Evolutionary conservation across 2,888 invertebrate species (phyloP).

Genomic region (Dryococelus australis): DNA sequence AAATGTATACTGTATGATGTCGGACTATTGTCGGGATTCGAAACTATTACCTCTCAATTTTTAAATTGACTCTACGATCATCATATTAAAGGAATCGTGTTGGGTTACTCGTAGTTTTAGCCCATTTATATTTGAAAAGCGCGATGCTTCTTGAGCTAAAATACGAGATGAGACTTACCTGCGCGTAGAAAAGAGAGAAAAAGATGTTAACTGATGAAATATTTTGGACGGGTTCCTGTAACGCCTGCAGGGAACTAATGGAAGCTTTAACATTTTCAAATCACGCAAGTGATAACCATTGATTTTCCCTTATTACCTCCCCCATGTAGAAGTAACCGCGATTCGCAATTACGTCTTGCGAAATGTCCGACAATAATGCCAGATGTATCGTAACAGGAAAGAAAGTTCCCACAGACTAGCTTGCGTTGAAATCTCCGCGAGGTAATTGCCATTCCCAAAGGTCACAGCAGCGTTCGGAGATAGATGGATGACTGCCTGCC

Average conservation of each 20-base stretch:
- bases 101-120: too few species aligned
- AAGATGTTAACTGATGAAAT: too few species aligned
- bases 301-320: not conserved
- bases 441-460: conserved; percentile 16
- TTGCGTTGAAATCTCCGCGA: conserved; percentile 8
- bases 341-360: not conserved
- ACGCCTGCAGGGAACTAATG: not conserved
- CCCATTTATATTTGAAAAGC: too few species aligned
- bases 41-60: too few species aligned
- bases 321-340: not conserved
- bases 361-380: conserved; percentile 8
- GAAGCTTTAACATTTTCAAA: not conserved
- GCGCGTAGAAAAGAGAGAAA: too few species aligned
- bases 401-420: conserved; percentile 4
- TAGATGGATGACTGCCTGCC: not conserved
- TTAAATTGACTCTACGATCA: too few species aligned
- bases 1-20: too few species aligned
- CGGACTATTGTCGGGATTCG: too few species aligned
- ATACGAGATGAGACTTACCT: too few species aligned
- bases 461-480: not conserved
- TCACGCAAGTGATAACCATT: conserved; percentile 16
- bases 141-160: too few species aligned
- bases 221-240: too few species aligned
- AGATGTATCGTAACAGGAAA: not conserved
- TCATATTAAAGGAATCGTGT: too few species aligned